Conservation (phyloP, 1,140 invertebrate species). For the Hesperophylax magnus region DNA sequence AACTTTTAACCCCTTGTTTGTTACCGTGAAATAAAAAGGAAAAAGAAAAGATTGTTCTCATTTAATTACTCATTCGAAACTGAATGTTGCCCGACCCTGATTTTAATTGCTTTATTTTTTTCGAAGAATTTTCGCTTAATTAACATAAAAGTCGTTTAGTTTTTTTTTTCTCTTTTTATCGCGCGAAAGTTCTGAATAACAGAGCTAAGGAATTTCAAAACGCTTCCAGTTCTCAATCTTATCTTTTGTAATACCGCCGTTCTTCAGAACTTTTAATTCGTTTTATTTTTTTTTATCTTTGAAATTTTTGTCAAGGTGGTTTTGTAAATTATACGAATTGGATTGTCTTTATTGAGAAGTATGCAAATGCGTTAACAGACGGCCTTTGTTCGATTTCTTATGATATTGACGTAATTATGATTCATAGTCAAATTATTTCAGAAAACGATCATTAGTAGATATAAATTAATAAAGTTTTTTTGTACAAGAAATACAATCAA, state of each 20-base stretch:
- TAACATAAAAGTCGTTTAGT: constrained; percentile 19
- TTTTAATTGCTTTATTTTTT: constrained; percentile 30
- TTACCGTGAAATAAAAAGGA: not conserved
- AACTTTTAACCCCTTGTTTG: constrained; percentile 26
- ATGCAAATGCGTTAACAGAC: too few species aligned
- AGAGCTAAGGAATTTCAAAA: not conserved
- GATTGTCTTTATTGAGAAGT: too few species aligned
- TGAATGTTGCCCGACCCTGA: constrained; percentile 9
- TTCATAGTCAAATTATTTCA: too few species aligned
- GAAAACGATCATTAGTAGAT: too few species aligned
- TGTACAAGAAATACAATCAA: too few species aligned
- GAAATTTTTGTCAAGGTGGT: not conserved
- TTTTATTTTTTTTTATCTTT: constrained; percentile 9
- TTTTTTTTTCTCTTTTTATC: constrained; percentile 11
- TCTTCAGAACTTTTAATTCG: constrained; percentile 20
- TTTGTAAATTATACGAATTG: too few species aligned
- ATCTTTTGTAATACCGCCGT: not conserved
- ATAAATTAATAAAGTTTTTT: too few species aligned
- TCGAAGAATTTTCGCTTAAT: constrained; percentile 10
- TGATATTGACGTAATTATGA: too few species aligned
- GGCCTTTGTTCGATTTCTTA: too few species aligned
- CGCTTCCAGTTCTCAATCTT: not conserved
- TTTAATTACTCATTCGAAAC: constrained; percentile 19
- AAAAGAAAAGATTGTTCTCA: constrained; percentile 17
- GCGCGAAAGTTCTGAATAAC: not conserved